Percentiles rank a stretch among this genome's conserved stretches.
phyloP scores from a whole-genome alignment of 92 coral and sea anemone species.

The Zoanthus sansibaricus region DNA sequence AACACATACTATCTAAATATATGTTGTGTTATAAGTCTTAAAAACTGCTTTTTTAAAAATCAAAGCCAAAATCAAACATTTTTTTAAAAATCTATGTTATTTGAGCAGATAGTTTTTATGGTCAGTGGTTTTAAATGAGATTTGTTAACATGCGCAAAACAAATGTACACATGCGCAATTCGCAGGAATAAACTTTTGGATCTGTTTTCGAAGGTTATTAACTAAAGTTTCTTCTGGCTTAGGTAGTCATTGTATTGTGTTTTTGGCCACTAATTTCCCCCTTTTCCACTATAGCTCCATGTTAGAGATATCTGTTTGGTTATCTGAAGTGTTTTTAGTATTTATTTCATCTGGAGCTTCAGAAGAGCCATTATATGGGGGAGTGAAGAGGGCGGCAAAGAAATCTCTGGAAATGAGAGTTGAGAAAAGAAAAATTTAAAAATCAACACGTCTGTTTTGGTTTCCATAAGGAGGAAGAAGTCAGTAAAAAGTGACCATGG shows the following conservation, averaged over 20 bases:
- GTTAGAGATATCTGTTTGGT: background rate
- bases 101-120: constrained; percentile 67
- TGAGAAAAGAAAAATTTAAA: constrained; percentile 25
- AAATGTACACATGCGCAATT: constrained; percentile 81
- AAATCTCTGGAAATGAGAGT: constrained; percentile 60
- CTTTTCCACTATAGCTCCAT: constrained; percentile 31
- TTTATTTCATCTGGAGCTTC: constrained; percentile 41
- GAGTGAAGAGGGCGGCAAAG: constrained; percentile 68
- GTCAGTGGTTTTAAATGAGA: constrained; percentile 61
- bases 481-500: constrained; percentile 68
- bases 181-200: constrained; percentile 61
- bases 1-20: no score
- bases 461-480: constrained; percentile 24
- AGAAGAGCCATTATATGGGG: constrained; percentile 54
- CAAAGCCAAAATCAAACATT: no score
- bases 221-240: constrained; percentile 35
- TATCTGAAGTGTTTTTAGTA: background rate
- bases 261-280: constrained; percentile 25
- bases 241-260: constrained; percentile 28
- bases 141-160: constrained; percentile 69
- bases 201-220: constrained; percentile 77
- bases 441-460: constrained; percentile 18
- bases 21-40: no score
- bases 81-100: no score
- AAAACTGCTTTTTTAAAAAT: no score